Evolutionary conservation across 1,140 invertebrate species (phyloP), one percentile per base, ranked within the genome.

Genomic region (Cecropterus lyciades): DNA sequence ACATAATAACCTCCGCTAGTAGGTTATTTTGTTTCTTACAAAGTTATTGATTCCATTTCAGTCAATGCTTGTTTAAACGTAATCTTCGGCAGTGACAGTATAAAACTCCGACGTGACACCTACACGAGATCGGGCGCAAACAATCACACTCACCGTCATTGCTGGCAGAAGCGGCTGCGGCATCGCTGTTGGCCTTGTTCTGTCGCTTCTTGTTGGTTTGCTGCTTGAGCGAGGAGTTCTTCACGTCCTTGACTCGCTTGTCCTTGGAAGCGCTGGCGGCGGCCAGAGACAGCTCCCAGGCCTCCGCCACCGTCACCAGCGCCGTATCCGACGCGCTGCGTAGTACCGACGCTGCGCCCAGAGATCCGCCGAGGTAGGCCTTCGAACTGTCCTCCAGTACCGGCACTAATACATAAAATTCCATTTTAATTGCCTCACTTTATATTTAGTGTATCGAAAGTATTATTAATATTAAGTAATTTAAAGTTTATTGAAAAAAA

Each of bases 191-290:
- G 10, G 74, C 55, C 40, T 89, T 90, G 49, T 64, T 70, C 65
- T 84, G 84, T 9, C 86, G 67, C 62, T 91, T 91, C 73, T 88
- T 89, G 53, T 33, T 84, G 49, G 69, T 77, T 64, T 87, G 85
- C 14, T 92, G 87, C 52, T 92, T 92, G 59, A 91, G 81, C 40
- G 84, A 81, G 4, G 85, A 92, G 76, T 95, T 96, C 70, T 95
- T 96, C 0, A 94, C 95, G 82, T 97, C 96, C 77, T 97, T 97
- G 20, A 95, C 93, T 43, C 96, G 94, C 88, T 97, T 97, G 83
- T 97, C 96, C 88, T 97, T 96, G 37, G 96, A 96, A 3, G 95
- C 96, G 62, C 96, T 95, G 46, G 96, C 97, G 48, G 97, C 96
- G 11, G 96, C 96, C 24, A 97, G 94, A 65, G 95, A 96, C 3